phyloP scores from a whole-genome alignment of 2,888 invertebrate genomes.

The Coremacera marginata region DNA sequence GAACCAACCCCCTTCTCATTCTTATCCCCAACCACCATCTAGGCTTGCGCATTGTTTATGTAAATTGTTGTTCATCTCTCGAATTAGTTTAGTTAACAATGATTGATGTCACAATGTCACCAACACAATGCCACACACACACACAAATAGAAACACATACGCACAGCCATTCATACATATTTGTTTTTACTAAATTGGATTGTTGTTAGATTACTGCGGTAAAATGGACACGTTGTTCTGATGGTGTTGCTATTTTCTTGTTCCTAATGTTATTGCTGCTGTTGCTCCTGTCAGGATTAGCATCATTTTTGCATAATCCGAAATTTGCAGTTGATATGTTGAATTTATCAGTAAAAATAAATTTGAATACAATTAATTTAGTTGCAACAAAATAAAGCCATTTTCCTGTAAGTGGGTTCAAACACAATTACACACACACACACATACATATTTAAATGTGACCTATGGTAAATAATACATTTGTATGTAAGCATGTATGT shows the following conservation, averaged over 20 bases:
- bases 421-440: neutral
- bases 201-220: slow-evolving; percentile 34
- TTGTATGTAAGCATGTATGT: neutral
- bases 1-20: neutral
- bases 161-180: slow-evolving; percentile 13
- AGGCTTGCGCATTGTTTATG: slow-evolving; percentile 21
- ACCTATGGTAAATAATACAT: slow-evolving; percentile 1
- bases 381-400: slow-evolving; percentile 12
- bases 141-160: slow-evolving; percentile 12
- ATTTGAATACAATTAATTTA: slow-evolving; percentile 35
- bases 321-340: slow-evolving; percentile 38
- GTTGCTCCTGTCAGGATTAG: slow-evolving; percentile 26
- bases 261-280: neutral
- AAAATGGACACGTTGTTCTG: slow-evolving; percentile 32
- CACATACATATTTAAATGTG: neutral
- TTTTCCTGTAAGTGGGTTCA: no score
- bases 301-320: slow-evolving; percentile 38
- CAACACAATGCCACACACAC: slow-evolving; percentile 7
- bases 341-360: slow-evolving; percentile 30
- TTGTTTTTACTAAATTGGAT: slow-evolving; percentile 39
- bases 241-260: neutral
- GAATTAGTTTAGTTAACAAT: slow-evolving; percentile 44
- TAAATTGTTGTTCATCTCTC: slow-evolving; percentile 34
- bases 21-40: neutral
- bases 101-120: slow-evolving; percentile 41